A percentile compares a stretch with the other conserved stretches of the same genome.
These are phyloP conservation scores for Tolypeutes matacus DNA, from an alignment of 2,797 vertebrate species.

Conservation along the genomic window DNA sequence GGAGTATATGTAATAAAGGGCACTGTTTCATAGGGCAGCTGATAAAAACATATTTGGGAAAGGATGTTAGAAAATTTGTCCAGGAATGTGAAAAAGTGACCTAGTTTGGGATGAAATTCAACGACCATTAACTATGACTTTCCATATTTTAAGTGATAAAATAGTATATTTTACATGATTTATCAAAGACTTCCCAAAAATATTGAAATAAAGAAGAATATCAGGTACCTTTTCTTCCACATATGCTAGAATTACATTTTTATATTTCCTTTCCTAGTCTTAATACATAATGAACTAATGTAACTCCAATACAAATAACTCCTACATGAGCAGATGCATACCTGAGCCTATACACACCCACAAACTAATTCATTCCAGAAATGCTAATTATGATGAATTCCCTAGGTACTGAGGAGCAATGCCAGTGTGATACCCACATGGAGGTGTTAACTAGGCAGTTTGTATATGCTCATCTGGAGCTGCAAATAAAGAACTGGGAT, in stretches of 20 bases:
- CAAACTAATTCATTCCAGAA: not conserved
- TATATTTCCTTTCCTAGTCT: not conserved
- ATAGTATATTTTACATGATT: slow-evolving; percentile 50
- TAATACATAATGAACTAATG: not conserved
- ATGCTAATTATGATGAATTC: not conserved
- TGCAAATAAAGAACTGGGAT: not conserved
- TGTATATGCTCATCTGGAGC: not conserved
- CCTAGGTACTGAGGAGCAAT: not conserved
- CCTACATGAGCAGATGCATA: accelerated
- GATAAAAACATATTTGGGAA: slow-evolving; percentile 19
- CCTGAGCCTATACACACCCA: accelerated
- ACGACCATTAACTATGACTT: slow-evolving; percentile 9
- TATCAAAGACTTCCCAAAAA: slow-evolving; percentile 21
- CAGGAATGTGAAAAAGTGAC: slow-evolving; percentile 12
- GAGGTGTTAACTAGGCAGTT: not conserved
- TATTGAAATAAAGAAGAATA: not conserved
- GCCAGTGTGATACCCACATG: not conserved
- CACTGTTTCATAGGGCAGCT: not conserved
- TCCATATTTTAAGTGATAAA: slow-evolving; percentile 47
- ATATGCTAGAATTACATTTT: not conserved
- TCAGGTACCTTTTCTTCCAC: not conserved
- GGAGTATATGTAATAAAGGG: not conserved
- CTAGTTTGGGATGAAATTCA: not conserved
- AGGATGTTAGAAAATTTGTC: slow-evolving; percentile 3
- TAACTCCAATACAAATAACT: not conserved